Base-by-base conservation (phyloP, 2,888 invertebrate genomes). In the Drosophila cognata region DNA sequence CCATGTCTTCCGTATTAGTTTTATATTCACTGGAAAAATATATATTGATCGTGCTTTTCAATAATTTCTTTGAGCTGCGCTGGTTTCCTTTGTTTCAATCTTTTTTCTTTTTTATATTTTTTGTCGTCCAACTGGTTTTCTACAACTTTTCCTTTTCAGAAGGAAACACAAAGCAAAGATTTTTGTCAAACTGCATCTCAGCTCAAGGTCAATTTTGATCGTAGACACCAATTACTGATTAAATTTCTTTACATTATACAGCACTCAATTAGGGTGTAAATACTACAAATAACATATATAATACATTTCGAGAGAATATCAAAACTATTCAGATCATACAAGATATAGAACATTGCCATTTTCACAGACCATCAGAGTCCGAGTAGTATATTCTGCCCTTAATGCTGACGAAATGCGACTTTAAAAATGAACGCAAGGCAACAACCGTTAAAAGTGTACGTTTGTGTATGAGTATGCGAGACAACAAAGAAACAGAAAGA, bases 111-210 rank as follows among this genome's bases (percentile, higher is more conserved):
- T 29, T 52, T 53, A 41, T 29, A 41, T 29, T 69, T 36, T 25
- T 35, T 60, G 33, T 16, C 60, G 53, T 64, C 61, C 68, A 72
- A 81, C 78, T 81, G 77, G 81, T 77, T 78, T 77, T 80, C 80
- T 80, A 77, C 63, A 77, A 80, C n/a, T n/a, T n/a, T n/a, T n/a
- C n/a, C n/a, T n/a, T n/a, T 53, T 55, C 31, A 58, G 25, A 61
- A 63, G 62, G 57, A 67, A 77, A 33, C 41, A 35, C 35, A 35
- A 8, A 52, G 46, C 36, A 38, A 41, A 41, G 25, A 46, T 56
- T 38, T 62, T 64, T 48, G 21, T 59, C 10, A 25, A 51, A 62
- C 58, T 51, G 61, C 38, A 50, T 25, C 59, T 31, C 35, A 53
- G 36, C 35, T 72, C 72, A 77, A 68, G 81, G 78, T 81, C 68